These are phyloP conservation scores for Platycheirus albimanus DNA, from an alignment of 2,888 invertebrate species.

Conservation along the genomic window DNA sequence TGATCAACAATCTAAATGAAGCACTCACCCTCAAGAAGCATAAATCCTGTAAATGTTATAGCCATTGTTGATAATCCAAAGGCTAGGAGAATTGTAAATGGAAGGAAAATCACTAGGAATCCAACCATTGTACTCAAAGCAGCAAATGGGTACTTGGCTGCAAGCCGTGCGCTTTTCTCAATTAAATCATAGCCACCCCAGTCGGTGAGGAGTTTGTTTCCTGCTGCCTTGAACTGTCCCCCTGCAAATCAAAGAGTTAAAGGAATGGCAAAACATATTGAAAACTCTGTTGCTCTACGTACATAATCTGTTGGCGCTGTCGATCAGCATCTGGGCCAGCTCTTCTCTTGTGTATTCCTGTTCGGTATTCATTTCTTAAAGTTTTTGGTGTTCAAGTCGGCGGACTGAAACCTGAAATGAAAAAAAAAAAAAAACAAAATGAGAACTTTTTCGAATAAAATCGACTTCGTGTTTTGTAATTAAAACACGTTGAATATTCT, in stretches of 20 bases:
- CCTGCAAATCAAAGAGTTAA: constrained; percentile 43
- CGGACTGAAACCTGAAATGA: too few species aligned
- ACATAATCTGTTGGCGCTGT: constrained; percentile 55
- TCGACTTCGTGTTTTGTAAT: too few species aligned
- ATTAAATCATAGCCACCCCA: constrained; percentile 67
- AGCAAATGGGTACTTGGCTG: constrained; percentile 75
- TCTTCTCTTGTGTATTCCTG: constrained; percentile 63
- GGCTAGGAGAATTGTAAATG: constrained; percentile 79
- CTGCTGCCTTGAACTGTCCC: constrained; percentile 51
- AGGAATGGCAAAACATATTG: too few species aligned
- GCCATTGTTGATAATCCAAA: constrained; percentile 79
- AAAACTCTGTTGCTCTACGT: neutral
- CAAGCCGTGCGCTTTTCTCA: constrained; percentile 68
- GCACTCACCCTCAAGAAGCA: constrained; percentile 80
- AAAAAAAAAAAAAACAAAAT: too few species aligned
- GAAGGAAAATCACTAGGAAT: constrained; percentile 76
- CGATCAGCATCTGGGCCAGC: constrained; percentile 49
- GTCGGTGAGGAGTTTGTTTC: constrained; percentile 48
- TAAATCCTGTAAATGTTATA: constrained; percentile 81
- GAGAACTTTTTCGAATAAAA: too few species aligned
- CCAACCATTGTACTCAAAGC: constrained; percentile 63
- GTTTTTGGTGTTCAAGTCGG: neutral
- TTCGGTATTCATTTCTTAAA: constrained; percentile 26
- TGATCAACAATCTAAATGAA: too few species aligned
- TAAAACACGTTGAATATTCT: too few species aligned